A percentile compares a stretch with the other conserved stretches of the same genome.
phyloP scores from a whole-genome alignment of 1,140 invertebrate species.

The Psix sp. region DNA sequence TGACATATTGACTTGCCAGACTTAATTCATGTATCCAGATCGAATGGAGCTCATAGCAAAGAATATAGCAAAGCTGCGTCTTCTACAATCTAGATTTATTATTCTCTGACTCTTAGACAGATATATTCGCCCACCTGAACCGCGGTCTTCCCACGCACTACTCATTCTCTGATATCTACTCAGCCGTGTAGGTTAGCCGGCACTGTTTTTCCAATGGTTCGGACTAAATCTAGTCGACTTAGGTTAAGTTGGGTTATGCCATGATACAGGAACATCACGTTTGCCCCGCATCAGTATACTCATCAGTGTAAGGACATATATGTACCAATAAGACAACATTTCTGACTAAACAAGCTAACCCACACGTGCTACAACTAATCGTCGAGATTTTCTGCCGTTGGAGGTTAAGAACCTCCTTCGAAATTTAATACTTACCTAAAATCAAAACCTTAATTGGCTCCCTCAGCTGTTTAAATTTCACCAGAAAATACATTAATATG shows the following conservation, averaged over 20 bases:
- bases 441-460: no score
- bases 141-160: conserved; percentile 69
- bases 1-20: no score
- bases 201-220: conserved; percentile 42
- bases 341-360: conserved; percentile 57
- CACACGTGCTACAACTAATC: conserved; percentile 52
- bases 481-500: no score
- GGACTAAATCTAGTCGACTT: conserved; percentile 37
- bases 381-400: conserved; percentile 24
- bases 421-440: no score
- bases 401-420: conserved; percentile 51
- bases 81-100: conserved; percentile 69
- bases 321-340: conserved; percentile 36
- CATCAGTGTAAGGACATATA: conserved; percentile 30
- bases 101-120: conserved; percentile 69
- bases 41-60: conserved; percentile 47
- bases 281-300: no score
- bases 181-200: conserved; percentile 61
- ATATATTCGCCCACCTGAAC: conserved; percentile 67
- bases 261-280: conserved; percentile 37
- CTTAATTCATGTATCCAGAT: conserved; percentile 70
- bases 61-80: conserved; percentile 45
- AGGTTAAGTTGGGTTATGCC: conserved; percentile 40
- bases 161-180: conserved; percentile 69
- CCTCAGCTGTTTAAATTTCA: no score